A percentile compares a stretch with the other conserved stretches of the same genome.
Conservation (phyloP, 2,797 vertebrate species). For the Argya squamiceps region DNA sequence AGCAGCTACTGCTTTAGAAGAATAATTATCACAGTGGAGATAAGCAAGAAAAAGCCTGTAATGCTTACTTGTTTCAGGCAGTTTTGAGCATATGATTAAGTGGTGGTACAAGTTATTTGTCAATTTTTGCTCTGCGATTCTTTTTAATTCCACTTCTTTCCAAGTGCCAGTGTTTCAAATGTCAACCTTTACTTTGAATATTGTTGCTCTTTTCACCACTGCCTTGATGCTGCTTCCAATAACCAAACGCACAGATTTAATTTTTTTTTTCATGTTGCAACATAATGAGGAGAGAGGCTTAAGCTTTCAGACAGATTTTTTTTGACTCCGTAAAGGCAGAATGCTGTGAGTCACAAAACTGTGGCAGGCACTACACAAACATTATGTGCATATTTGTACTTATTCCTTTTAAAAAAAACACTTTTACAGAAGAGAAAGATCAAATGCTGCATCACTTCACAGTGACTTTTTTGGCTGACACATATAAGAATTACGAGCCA, state of each 20-base stretch:
- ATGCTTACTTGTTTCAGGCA: background rate
- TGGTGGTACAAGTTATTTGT: background rate
- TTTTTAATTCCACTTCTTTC: background rate
- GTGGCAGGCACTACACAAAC: background rate
- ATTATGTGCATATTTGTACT: background rate
- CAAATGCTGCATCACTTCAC: background rate
- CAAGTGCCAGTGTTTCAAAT: constrained; percentile 35
- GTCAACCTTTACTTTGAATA: constrained; percentile 26
- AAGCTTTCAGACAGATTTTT: background rate
- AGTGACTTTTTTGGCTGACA: background rate
- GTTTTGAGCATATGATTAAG: constrained; percentile 4
- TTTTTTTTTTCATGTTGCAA: background rate
- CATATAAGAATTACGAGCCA: background rate
- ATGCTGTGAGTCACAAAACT: constrained; percentile 13
- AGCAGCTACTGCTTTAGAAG: background rate
- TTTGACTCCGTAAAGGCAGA: constrained; percentile 15
- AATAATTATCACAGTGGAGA: background rate
- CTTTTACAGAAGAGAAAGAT: background rate
- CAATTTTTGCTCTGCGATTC: constrained; percentile 5
- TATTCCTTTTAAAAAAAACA: background rate
- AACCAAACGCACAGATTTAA: background rate
- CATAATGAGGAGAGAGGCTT: background rate
- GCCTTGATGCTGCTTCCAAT: background rate
- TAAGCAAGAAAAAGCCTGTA: background rate
- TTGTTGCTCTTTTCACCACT: background rate